Percentiles rank a stretch among this genome's conserved stretches.
These are phyloP conservation scores for Sipha maydis DNA, from an alignment of 2,888 invertebrate genomes.

Conservation along the genomic window DNA sequence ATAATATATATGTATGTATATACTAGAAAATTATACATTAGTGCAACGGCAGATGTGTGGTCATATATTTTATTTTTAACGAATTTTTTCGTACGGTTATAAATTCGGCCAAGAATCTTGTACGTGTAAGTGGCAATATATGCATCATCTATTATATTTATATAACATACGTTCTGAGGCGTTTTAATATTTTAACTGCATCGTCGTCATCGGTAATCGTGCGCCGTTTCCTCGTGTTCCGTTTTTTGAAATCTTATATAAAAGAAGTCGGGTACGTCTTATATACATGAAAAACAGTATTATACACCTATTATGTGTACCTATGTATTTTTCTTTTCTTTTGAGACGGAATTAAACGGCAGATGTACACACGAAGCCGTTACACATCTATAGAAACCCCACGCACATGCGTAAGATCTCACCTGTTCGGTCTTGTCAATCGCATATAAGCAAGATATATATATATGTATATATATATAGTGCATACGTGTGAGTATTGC, in stretches of 20 bases:
- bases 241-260: background rate
- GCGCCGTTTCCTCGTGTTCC: background rate
- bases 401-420: constrained; percentile 52
- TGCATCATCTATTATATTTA: no score
- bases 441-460: background rate
- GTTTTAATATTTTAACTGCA: background rate
- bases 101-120: no score
- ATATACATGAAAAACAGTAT: no score
- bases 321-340: constrained; percentile 7
- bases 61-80: background rate
- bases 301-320: background rate
- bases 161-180: background rate
- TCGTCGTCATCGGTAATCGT: background rate
- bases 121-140: no score
- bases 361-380: constrained; percentile 58
- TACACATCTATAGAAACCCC: constrained; percentile 18
- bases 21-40: background rate
- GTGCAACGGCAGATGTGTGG: background rate
- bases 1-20: background rate
- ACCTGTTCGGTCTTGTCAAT: constrained; percentile 34
- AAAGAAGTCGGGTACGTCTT: background rate
- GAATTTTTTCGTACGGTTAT: background rate
- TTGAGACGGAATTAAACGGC: constrained; percentile 40
- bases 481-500: background rate
- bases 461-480: background rate